Evolutionary conservation across 2,888 invertebrate species (phyloP).

Genomic region (Zygogramma bicolorata): DNA sequence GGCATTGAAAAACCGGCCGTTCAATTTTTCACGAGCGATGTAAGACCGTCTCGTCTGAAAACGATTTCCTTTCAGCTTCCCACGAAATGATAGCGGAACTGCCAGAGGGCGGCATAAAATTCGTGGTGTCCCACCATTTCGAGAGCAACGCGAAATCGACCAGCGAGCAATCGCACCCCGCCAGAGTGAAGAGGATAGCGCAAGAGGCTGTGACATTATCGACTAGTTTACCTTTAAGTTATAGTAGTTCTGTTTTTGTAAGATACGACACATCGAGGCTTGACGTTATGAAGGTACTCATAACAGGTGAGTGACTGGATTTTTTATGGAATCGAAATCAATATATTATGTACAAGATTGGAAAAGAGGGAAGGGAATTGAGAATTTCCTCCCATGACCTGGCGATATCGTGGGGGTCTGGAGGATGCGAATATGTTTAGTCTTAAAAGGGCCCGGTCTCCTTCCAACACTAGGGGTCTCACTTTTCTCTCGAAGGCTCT

Average conservation of each 20-base stretch:
- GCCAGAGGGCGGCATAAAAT: conserved; percentile 79
- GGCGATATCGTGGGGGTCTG: too few species aligned
- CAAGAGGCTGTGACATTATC: conserved; percentile 96
- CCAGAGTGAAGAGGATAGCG: conserved; percentile 90
- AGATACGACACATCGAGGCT: conserved; percentile 93
- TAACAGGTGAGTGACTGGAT: conserved; percentile 69
- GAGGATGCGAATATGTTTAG: too few species aligned
- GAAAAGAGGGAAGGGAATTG: too few species aligned
- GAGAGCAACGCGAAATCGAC: conserved; percentile 88
- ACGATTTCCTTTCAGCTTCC: conserved; percentile 74
- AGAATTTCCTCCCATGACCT: too few species aligned
- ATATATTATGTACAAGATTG: too few species aligned
- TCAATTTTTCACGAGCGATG: too few species aligned
- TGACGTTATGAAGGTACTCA: conserved; percentile 96
- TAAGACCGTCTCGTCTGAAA: background rate
- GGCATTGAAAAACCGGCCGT: too few species aligned
- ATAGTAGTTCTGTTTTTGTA: conserved; percentile 95
- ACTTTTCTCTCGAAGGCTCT: too few species aligned
- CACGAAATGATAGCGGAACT: conserved; percentile 92
- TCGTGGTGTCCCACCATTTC: conserved; percentile 91
- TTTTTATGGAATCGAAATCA: too few species aligned
- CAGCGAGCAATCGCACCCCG: conserved; percentile 87
- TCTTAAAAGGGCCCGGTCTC: too few species aligned
- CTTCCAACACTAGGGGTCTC: too few species aligned
- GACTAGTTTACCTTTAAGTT: conserved; percentile 91